Evolutionary conservation across 2,797 vertebrate genomes (phyloP), one percentile per base, ranked within the genome.

Genomic region (Manis javanica): DNA sequence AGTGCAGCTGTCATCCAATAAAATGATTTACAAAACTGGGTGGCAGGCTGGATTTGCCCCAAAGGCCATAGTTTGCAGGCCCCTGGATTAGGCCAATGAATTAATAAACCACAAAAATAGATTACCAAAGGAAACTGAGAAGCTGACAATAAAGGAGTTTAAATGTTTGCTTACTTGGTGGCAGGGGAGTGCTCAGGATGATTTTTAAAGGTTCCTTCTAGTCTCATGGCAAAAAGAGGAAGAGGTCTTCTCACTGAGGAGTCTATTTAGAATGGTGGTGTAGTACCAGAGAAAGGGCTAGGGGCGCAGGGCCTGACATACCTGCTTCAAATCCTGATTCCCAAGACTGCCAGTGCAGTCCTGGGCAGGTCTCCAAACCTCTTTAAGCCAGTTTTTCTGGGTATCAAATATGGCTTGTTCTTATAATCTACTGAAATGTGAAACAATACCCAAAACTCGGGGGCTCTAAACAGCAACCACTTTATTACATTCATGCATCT

Each of bases 201-300:
- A 91, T 75, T 87, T 91, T 49, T 66, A 88, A 96, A 89, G 13
- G 12, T 63, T 81, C 39, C 78, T 85, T 93, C 31, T 85, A 83
- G 77, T 57, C 39, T 77, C 39, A 16, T n/a, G 29, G 53, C 7
- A 77, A 83, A 74, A 8, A 78, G 57, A 91, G 39, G 77, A 69
- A 85, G 57, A 85, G 49, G 8, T 57, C 59, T 31, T 84, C 16
- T 63, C 37, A 87, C 15, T 46, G n/a, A 71, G 16, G 2, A 63
- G 14, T 61, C 61, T 79, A 37, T 95, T 68, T 66, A 64, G 9
- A 64, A 74, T 9, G 51, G 59, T 14, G 6, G 34, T 16, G 14
- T 23, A 74, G 51, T 66, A 15, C 49, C 23, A 77, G 85, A 87
- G 26, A 86, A 63, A 83, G 23, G 46, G 5, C 61, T 21, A 42